Evolutionary conservation across 2,113 vertebrate genomes (phyloP), one percentile per base, ranked within the genome.

Genomic region (Ailurus styani): DNA sequence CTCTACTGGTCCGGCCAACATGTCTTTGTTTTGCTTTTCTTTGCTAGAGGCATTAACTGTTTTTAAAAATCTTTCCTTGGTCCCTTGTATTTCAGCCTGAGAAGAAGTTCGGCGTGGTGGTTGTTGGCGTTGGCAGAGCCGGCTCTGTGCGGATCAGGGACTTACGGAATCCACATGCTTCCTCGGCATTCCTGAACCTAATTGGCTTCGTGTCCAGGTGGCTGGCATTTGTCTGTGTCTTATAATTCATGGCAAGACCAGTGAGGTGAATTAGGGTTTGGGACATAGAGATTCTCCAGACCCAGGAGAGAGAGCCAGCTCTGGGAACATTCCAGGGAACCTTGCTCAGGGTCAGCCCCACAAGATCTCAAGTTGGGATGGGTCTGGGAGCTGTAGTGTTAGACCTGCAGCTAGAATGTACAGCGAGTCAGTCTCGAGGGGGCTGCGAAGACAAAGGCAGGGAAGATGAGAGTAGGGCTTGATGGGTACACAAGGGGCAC

Each of bases 121-220:
- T 99, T 73, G 98, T 99, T 29, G 99, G 99, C 23, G 93, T 99
- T 31, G 99, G 99, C 89, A 99, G 98, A 66, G 99, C 99, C 3
- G 99, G 99, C 2, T 97, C 97, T 29, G 99, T 99, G 77, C 98
- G 99, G 91, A 99, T 99, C 60, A 98, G 99, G 97, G 99, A 99
- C 97, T 98, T 99, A 96, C 98, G 98, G 70, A 98, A 98, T 57
- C 99, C 99, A 0, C 96, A 99, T 31, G 96, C 95, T 52, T 97
- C 99, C 84, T 99, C 99, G 1, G 99, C 99, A 40, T 99, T 98
- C 55, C 98, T 99, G 92, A 96, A 97, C n/a, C 92, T 99, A 86
- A 91, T 97, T 66, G 99, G 99, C 91, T 99, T 99, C 96, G 97
- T 99, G 72, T 99, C 99, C 98, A 99, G 99, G 99, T 99, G 95